These are phyloP conservation scores for Malurus leucopterus DNA, from an alignment of 2,797 vertebrate genomes.

Conservation along the genomic window DNA sequence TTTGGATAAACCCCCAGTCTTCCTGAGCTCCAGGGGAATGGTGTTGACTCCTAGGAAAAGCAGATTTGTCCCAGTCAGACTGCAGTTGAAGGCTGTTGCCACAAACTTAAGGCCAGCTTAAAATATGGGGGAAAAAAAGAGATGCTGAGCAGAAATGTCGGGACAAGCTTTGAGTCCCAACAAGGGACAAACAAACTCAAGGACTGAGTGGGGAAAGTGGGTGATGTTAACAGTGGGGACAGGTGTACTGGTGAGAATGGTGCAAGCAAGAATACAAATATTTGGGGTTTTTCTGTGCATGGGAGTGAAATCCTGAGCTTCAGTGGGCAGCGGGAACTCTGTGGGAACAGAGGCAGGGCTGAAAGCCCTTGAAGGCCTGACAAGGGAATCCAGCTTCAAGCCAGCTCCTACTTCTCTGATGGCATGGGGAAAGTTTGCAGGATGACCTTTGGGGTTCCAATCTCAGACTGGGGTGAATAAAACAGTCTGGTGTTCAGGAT, in stretches of 20 bases:
- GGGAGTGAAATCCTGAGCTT: neutral
- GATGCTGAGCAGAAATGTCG: neutral
- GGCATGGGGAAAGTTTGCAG: neutral
- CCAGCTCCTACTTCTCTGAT: neutral
- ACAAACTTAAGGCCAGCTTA: neutral
- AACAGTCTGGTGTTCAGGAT: neutral
- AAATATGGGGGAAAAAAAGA: neutral
- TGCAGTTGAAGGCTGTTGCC: neutral
- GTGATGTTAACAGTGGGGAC: accelerated
- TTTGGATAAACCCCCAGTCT: neutral
- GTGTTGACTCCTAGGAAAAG: neutral
- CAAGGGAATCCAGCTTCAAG: neutral
- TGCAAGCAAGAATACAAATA: neutral
- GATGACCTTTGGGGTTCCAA: neutral
- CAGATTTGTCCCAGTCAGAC: neutral
- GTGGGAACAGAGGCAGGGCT: neutral
- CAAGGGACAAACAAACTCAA: too few species aligned
- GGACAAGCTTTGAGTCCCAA: neutral
- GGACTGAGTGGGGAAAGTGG: neutral
- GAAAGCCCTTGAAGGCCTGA: neutral
- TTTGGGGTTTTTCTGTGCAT: accelerated
- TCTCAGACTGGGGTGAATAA: neutral
- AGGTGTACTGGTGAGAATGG: neutral
- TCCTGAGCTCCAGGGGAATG: neutral
- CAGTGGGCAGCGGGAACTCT: neutral